phyloP scores from a whole-genome alignment of 2,113 vertebrate genomes.

The Sturnus vulgaris region DNA sequence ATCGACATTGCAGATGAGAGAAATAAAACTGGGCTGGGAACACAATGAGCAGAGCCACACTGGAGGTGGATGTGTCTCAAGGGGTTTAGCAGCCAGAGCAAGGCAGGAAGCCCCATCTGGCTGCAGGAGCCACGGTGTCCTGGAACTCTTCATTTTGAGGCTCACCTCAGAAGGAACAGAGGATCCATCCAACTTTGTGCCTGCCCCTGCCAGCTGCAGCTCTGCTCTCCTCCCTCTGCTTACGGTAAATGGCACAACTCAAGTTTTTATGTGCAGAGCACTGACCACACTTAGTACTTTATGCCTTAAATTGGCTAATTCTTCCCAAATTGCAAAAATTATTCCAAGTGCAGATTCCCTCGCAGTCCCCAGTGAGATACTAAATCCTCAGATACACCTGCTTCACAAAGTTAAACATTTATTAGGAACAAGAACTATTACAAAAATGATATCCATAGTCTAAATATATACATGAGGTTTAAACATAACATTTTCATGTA shows the following conservation, averaged over 20 bases:
- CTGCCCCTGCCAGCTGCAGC: neutral
- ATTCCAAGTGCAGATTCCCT: neutral
- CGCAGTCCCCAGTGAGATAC: neutral
- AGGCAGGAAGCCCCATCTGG: neutral
- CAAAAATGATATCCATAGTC: conserved; percentile 67
- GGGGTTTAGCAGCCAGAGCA: neutral
- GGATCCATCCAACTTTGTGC: neutral
- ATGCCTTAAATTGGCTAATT: neutral
- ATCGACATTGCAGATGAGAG: neutral
- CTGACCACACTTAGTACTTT: neutral
- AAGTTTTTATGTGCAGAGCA: neutral
- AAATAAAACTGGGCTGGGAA: neutral
- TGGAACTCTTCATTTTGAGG: neutral
- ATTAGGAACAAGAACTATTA: conserved; percentile 67
- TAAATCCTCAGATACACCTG: neutral
- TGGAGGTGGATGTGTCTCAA: neutral
- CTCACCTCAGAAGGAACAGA: neutral
- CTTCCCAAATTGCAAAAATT: neutral
- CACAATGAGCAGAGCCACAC: neutral
- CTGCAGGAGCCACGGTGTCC: fast-evolving
- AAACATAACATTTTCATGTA: conserved; percentile 72
- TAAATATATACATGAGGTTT: conserved; percentile 79
- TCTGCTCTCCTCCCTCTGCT: neutral
- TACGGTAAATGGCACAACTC: neutral
- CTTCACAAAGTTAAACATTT: conserved; percentile 68